These are phyloP conservation scores for Cottus gobio DNA, from an alignment of 2,113 vertebrate genomes.

Conservation along the genomic window DNA sequence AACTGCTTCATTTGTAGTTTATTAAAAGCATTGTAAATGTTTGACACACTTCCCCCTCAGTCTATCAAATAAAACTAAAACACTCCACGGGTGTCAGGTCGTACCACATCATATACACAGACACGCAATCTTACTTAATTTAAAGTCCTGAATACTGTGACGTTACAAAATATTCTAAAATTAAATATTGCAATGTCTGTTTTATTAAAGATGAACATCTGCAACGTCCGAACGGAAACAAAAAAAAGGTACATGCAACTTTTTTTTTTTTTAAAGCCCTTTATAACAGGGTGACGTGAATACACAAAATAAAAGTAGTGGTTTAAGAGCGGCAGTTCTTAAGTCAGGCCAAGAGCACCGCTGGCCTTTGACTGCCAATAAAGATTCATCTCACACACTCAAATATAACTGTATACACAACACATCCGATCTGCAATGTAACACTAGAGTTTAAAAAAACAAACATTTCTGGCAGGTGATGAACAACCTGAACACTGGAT, in stretches of 20 bases:
- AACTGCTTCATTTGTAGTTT: slow-evolving; percentile 67
- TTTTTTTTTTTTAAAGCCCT: slow-evolving; percentile 24
- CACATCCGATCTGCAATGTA: slow-evolving; percentile 21
- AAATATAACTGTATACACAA: slow-evolving; percentile 6
- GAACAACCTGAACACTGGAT: neutral
- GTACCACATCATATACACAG: too few species aligned
- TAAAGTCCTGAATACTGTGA: slow-evolving; percentile 55
- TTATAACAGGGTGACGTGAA: slow-evolving; percentile 31
- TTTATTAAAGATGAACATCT: slow-evolving; percentile 35
- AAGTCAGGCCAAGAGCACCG: neutral
- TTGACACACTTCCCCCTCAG: slow-evolving; percentile 52
- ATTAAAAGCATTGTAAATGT: slow-evolving; percentile 76
- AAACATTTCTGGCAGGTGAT: slow-evolving; percentile 16
- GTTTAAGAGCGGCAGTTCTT: neutral
- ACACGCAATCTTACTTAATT: too few species aligned
- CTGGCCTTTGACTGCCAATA: neutral
- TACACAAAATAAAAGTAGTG: slow-evolving; percentile 35
- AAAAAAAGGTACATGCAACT: slow-evolving; percentile 45
- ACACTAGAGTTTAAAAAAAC: slow-evolving; percentile 15
- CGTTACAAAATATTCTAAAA: slow-evolving; percentile 78
- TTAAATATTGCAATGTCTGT: slow-evolving; percentile 50
- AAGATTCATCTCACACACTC: neutral
- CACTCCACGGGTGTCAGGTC: slow-evolving; percentile 46
- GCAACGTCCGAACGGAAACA: slow-evolving; percentile 22
- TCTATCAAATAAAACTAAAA: slow-evolving; percentile 38